Evolutionary conservation across 2,113 vertebrate species (phyloP), one percentile per base, ranked within the genome.

Genomic region (Pyxicephalus adspersus): DNA sequence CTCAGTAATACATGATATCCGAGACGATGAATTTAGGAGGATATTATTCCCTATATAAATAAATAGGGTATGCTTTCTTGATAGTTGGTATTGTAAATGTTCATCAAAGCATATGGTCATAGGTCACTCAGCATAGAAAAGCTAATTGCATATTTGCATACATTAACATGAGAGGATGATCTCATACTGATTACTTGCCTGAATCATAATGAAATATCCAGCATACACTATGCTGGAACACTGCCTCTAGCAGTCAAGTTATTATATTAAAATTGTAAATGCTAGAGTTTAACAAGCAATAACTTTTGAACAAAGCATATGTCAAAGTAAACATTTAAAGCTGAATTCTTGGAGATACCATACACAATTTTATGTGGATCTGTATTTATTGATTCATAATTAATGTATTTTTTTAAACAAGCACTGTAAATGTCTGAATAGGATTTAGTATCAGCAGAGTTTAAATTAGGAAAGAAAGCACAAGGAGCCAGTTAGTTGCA

Each of bases 121-220:
- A 61, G 58, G 58, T 61, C 58, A 61, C 16, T 61, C 22, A 25
- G 58, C 22, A 25, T 11, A 13, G 22, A 61, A 23, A 61, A 61
- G n/a, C 58, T 26, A 13, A 25, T 61, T 61, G 58, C 22, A 25
- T 61, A 61, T 61, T 25, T 61, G 58, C 58, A 61, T 61, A 26
- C 26, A 61, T 61, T 25, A 61, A 61, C 58, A 61, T 61, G 22
- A 61, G 58, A 26, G 58, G 22, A 6, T 11, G 22, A 61, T 16
- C 58, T 58, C n/a, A 58, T 58, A 61, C 58, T 61, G 22, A 22
- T 25, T 61, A 23, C 58, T 61, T 61, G 58, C 22, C 58, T 61
- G 23, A 25, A 61, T 61, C 58, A 16, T 25, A 61, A 61, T 25
- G 58, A 25, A 61, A 61, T 61, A 61, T 22, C 20, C 58, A 61